These are phyloP conservation scores for Megaptera novaeangliae DNA, from an alignment of 2,113 vertebrate species.

Conservation along the genomic window DNA sequence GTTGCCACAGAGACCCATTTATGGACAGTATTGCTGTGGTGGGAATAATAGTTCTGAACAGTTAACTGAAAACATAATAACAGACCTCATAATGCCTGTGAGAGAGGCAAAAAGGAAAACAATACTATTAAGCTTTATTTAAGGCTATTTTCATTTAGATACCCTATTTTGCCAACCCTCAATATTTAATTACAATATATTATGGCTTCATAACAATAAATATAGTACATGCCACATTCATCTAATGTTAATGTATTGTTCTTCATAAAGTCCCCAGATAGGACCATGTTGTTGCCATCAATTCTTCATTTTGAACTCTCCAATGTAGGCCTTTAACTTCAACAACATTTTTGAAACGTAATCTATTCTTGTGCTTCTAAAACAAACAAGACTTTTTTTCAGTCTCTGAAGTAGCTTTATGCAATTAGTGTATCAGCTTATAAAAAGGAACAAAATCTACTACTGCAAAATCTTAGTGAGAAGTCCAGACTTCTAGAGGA, in stretches of 20 bases:
- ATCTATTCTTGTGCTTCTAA: neutral
- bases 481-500: neutral
- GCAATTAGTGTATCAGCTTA: neutral
- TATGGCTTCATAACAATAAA: neutral
- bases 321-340: neutral
- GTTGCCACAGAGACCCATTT: neutral
- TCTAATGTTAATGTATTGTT: neutral
- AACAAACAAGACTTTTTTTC: neutral
- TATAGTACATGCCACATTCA: neutral
- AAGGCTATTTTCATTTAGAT: slow-evolving; percentile 20
- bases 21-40: neutral
- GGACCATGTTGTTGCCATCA: neutral
- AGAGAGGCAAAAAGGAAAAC: slow-evolving; percentile 4
- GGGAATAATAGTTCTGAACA: neutral
- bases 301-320: neutral
- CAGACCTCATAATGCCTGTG: slow-evolving; percentile 24
- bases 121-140: slow-evolving; percentile 32
- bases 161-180: slow-evolving; percentile 40
- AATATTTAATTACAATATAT: slow-evolving; percentile 25
- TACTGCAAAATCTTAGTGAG: neutral
- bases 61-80: slow-evolving; percentile 10
- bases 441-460: neutral
- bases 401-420: neutral
- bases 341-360: neutral
- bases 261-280: neutral